These are phyloP conservation scores for Ferdinandea cuprea DNA, from an alignment of 2,888 invertebrate genomes.

Conservation along the genomic window DNA sequence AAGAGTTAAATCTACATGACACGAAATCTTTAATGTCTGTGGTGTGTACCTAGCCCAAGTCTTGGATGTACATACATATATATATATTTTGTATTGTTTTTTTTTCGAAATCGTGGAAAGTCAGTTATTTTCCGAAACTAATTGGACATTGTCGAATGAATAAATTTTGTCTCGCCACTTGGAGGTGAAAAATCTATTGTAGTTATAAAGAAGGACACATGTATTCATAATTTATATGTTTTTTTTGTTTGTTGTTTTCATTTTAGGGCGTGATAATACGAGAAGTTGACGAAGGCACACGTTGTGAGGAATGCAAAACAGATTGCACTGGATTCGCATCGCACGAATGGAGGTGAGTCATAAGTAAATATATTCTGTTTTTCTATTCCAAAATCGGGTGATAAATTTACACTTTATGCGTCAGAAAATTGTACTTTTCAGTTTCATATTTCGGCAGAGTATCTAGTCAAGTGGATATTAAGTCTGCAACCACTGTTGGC, in stretches of 20 bases:
- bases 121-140: too few species aligned
- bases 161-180: too few species aligned
- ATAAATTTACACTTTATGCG: background rate
- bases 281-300: constrained; percentile 92
- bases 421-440: constrained; percentile 7
- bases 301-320: constrained; percentile 92
- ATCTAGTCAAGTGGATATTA: constrained; percentile 15
- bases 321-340: constrained; percentile 92
- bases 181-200: background rate
- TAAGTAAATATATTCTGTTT: constrained; percentile 84
- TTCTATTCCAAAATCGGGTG: background rate
- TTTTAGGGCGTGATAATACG: constrained; percentile 93
- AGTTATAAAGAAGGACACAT: background rate
- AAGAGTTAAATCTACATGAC: too few species aligned
- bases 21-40: too few species aligned
- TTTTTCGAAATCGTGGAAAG: too few species aligned
- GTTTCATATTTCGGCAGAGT: constrained; percentile 24
- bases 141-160: too few species aligned
- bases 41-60: too few species aligned
- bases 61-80: too few species aligned
- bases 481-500: constrained; percentile 37
- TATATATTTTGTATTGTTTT: too few species aligned
- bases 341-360: constrained; percentile 94
- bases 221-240: background rate
- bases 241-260: constrained; percentile 70